Base-by-base conservation (phyloP, 2,113 vertebrate genomes). In the Toxostoma redivivum region DNA sequence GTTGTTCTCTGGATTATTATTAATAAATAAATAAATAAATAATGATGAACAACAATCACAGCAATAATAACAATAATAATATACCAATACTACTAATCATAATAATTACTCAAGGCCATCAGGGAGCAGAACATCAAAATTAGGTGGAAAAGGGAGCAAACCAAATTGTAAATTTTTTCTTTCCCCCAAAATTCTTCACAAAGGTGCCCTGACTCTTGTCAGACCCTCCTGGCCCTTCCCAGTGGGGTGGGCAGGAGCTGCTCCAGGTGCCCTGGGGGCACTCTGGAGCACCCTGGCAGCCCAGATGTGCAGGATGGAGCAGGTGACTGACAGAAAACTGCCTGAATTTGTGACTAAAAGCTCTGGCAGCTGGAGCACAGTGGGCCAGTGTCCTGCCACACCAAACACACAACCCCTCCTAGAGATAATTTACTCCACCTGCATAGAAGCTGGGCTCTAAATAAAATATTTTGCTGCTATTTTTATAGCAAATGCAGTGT, bases 171-270 rank as follows among this genome's bases (percentile, higher is more conserved):
- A 4, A 9, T 2, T 16, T 38, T 83, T 64, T 57, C 3, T 56
- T 64, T 57, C 3, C 51, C 28, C 33, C 35, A 1, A 47, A 80
- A 42, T 16, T 53, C 18, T 33, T 21, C 20, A 3, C 56, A 31
- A 53, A 51, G 24, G 15, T 14, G 31, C 20, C 38, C 70, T 40
- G 61, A 15, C 25, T 40, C 21, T 19, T 18, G 12, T 27, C 51
- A 30, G 19, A 30, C 24, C 10, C 11, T 33, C 44, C 38, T 62
- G 71, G 47, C 62, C 57, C 4, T 27, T 48, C 1, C 0, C 1
- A 3, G 31, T 6, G 20, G 23, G 44, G 19, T 24, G 62, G 67
- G 27, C 35, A 47, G 62, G 51, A 72, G 35, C 17, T 77, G 54
- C 3, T 1, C 28, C 48, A 60, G 38, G 27, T 60, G 2, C 45